These are phyloP conservation scores for Chaetodon auriga DNA, from an alignment of 2,113 vertebrate species.

Conservation along the genomic window DNA sequence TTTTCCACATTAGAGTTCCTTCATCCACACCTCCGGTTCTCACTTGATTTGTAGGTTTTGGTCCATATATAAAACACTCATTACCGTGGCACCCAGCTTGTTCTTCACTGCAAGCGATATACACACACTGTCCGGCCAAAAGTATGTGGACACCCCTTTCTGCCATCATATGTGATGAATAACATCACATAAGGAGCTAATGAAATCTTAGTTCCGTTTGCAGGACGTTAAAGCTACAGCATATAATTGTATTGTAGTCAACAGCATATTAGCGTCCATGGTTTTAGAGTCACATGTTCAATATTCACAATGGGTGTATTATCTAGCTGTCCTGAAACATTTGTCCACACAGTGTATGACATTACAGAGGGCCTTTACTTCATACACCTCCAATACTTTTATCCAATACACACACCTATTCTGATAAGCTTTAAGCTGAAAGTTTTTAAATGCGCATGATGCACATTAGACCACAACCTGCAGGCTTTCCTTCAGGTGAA, in stretches of 20 bases:
- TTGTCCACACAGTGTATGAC: too few relatives aligned
- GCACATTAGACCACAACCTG: not conserved
- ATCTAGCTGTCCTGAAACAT: too few relatives aligned
- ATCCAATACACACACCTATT: too few relatives aligned
- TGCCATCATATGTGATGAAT: not conserved
- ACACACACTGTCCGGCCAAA: not conserved
- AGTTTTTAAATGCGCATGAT: too few relatives aligned
- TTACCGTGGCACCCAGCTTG: not conserved
- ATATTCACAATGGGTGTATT: not conserved
- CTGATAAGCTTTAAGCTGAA: too few relatives aligned
- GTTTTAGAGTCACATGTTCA: not conserved
- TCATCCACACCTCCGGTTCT: not conserved
- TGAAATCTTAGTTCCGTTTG: not conserved
- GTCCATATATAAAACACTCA: not conserved
- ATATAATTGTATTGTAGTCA: not conserved
- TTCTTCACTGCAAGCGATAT: not conserved
- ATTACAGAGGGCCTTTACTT: too few relatives aligned
- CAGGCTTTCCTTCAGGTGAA: not conserved
- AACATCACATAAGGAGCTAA: too few relatives aligned
- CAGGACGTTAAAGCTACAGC: not conserved
- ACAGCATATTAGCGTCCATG: not conserved
- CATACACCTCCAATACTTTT: too few relatives aligned
- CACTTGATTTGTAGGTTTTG: not conserved
- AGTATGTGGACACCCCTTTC: not conserved
- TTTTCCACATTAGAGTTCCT: not conserved